A percentile compares a stretch with the other conserved stretches of the same genome.
Conservation (phyloP, 2,797 vertebrate species). For the Agapornis canus region DNA sequence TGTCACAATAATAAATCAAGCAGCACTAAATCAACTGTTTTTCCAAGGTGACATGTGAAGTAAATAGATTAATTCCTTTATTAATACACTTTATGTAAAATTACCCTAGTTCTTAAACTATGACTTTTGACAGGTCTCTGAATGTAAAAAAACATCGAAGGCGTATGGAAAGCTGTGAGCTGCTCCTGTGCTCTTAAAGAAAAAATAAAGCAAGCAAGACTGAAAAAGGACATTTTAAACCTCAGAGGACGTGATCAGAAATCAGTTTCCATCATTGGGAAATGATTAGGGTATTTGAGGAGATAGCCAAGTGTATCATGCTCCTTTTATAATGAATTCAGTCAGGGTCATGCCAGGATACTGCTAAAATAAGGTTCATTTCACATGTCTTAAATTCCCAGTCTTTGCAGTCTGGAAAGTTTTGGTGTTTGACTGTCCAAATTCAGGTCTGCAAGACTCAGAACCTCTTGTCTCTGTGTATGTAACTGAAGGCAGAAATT, state of each 20-base stretch:
- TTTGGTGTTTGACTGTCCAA: not conserved
- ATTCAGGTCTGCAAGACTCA: not conserved
- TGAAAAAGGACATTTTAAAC: slow-evolving; percentile 7
- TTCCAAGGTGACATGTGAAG: not conserved
- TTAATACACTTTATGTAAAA: not conserved
- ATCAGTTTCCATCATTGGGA: not conserved
- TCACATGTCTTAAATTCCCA: not conserved
- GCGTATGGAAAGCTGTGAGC: not conserved
- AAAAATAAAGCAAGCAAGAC: not conserved
- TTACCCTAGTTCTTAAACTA: not conserved
- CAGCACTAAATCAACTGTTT: not conserved
- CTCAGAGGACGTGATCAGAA: not conserved
- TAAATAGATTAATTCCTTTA: slow-evolving; percentile 14
- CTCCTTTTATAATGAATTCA: not conserved
- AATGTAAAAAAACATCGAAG: not conserved
- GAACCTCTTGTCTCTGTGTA: not conserved
- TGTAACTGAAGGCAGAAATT: not conserved
- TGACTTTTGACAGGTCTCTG: slow-evolving; percentile 8
- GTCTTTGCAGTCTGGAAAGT: not conserved
- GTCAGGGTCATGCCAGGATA: not conserved
- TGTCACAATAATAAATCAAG: not conserved
- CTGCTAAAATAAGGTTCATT: not conserved
- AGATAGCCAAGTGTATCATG: accelerated
- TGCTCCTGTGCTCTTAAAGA: not conserved
- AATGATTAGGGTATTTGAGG: not conserved